These are phyloP conservation scores for Madoqua kirkii DNA, from an alignment of 2,113 vertebrate species.

Conservation along the genomic window DNA sequence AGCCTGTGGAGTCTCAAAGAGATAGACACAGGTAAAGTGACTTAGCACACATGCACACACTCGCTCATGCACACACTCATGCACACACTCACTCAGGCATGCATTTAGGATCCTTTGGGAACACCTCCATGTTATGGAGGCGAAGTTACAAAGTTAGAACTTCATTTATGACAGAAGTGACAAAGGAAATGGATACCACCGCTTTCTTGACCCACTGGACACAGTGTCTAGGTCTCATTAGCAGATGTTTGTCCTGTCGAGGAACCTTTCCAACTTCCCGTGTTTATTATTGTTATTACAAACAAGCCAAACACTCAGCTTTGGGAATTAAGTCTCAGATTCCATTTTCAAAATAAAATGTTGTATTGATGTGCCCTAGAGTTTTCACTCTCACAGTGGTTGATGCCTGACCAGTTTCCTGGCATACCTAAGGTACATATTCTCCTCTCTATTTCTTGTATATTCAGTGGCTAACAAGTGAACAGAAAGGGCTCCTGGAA, in stretches of 20 bases:
- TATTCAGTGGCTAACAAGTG: not conserved
- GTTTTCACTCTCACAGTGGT: not conserved
- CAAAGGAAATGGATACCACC: not conserved
- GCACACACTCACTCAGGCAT: not conserved
- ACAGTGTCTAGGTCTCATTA: not conserved
- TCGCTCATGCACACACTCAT: not conserved
- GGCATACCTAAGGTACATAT: fast-evolving
- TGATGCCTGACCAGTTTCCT: not conserved
- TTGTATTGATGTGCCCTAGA: not conserved
- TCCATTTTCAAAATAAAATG: not conserved
- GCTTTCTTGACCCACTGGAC: not conserved
- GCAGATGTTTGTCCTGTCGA: not conserved
- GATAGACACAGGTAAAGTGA: not conserved
- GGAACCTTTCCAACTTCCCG: not conserved
- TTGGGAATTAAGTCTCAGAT: not conserved
- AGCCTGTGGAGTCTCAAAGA: not conserved
- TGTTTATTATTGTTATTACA: not conserved
- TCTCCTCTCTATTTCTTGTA: not conserved
- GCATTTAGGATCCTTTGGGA: not conserved
- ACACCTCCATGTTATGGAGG: too few relatives aligned
- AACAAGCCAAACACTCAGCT: not conserved
- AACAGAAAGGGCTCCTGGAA: not conserved
- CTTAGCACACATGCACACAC: not conserved
- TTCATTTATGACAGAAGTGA: not conserved
- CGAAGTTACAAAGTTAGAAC: not conserved